Conservation (phyloP, 23 tunicate genomes). For the Trididemnum nubilum region DNA sequence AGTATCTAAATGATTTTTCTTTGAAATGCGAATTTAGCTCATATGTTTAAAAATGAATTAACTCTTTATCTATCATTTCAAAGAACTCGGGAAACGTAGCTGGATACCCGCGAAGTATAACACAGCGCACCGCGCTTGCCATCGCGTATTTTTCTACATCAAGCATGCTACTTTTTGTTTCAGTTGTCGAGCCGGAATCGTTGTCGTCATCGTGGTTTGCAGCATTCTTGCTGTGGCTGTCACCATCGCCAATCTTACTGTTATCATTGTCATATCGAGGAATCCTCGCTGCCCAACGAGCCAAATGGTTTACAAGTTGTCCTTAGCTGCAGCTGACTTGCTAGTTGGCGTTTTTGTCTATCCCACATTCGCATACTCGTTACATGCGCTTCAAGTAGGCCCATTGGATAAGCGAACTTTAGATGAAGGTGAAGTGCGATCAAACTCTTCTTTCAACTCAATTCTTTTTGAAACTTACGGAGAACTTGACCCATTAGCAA, state of each 20-base stretch:
- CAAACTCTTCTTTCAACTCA: background rate
- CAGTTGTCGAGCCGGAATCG: slow-evolving; percentile 19
- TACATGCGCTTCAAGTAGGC: background rate
- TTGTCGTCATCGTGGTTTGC: slow-evolving; percentile 12
- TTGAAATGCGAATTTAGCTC: too few species aligned
- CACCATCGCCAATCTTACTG: slow-evolving; percentile 17
- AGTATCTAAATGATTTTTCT: too few species aligned
- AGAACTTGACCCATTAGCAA: background rate
- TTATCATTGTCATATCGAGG: slow-evolving; percentile 14
- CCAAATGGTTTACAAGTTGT: slow-evolving; percentile 19
- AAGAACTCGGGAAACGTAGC: too few species aligned
- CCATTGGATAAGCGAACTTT: background rate
- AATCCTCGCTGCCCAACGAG: background rate
- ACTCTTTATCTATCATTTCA: too few species aligned
- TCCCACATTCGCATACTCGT: slow-evolving; percentile 4
- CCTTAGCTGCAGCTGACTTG: slow-evolving; percentile 26
- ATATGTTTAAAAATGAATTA: too few species aligned
- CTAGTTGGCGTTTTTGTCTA: slow-evolving; percentile 29
- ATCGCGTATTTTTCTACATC: too few species aligned
- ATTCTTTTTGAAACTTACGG: background rate
- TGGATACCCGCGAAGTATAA: too few species aligned
- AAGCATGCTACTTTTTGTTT: slow-evolving; percentile 11
- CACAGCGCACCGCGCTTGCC: too few species aligned
- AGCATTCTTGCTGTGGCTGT: slow-evolving; percentile 16
- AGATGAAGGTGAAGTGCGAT: background rate